Evolutionary conservation across 2,797 vertebrate species (phyloP).

Genomic region (Gephyroberyx darwinii): DNA sequence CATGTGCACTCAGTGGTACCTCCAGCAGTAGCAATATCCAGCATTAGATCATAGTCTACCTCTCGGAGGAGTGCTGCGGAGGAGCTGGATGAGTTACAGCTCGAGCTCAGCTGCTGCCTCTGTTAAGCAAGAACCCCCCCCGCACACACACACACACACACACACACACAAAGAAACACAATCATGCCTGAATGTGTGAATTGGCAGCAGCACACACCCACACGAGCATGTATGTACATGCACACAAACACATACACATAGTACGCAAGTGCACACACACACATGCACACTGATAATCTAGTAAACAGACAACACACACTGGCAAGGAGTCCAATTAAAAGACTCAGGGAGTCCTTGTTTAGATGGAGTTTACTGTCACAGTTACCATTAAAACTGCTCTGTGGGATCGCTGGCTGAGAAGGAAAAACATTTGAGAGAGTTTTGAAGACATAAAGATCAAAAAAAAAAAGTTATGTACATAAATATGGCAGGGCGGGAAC

Average conservation of each 20-base stretch:
- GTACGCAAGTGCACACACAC: neutral
- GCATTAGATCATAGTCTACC: constrained; percentile 25
- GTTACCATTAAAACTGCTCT: constrained; percentile 3
- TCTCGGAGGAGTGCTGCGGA: constrained; percentile 17
- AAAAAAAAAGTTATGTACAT: constrained; percentile 32
- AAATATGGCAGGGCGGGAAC: constrained; percentile 14
- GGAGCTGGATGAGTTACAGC: constrained; percentile 49
- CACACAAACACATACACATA: neutral
- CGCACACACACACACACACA: neutral
- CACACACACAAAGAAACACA: too few relatives aligned
- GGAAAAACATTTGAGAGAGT: constrained; percentile 30
- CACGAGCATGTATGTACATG: neutral
- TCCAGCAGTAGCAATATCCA: constrained; percentile 16
- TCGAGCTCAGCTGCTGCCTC: constrained; percentile 60
- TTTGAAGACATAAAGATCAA: constrained; percentile 2
- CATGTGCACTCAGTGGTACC: neutral
- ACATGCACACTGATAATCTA: neutral
- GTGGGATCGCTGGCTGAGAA: neutral
- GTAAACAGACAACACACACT: constrained; percentile 12
- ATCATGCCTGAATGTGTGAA: too few relatives aligned
- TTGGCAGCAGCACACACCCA: constrained; percentile 1
- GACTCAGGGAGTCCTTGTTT: constrained; percentile 32
- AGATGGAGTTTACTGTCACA: constrained; percentile 9
- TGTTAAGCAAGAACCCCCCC: constrained; percentile 18
- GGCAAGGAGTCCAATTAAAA: constrained; percentile 23